These are phyloP conservation scores for Paramormyrops hopkinsi DNA, from an alignment of 2,797 vertebrate species.

Conservation along the genomic window DNA sequence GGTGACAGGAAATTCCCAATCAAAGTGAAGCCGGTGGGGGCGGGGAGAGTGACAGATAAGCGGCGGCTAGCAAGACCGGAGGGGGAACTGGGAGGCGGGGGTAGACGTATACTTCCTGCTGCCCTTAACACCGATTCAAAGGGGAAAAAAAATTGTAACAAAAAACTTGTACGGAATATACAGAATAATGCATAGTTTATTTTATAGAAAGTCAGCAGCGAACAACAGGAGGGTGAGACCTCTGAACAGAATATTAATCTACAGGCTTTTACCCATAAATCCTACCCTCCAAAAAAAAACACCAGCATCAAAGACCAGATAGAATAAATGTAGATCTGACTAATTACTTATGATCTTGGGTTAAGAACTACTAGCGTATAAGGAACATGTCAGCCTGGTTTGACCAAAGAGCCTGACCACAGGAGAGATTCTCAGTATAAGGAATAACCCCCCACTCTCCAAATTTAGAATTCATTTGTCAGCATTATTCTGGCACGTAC, in stretches of 20 bases:
- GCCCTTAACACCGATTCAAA: not conserved
- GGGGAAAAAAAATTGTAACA: not conserved
- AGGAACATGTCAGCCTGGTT: not conserved
- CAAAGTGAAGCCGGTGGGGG: conserved; percentile 8
- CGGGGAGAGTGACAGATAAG: not conserved
- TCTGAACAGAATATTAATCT: not conserved
- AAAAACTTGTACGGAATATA: not conserved
- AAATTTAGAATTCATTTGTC: not conserved
- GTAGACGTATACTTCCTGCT: not conserved
- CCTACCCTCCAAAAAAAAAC: not conserved
- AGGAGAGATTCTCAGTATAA: not conserved
- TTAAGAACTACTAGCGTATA: not conserved
- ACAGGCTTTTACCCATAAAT: not conserved
- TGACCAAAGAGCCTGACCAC: not conserved
- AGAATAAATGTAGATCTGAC: not conserved
- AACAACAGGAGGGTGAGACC: not conserved
- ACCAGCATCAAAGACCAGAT: not conserved
- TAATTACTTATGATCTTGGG: not conserved
- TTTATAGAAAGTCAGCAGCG: not conserved
- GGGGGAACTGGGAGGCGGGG: not conserved
- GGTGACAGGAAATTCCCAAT: conserved; percentile 61
- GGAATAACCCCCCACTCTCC: not conserved
- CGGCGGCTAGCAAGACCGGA: not conserved
- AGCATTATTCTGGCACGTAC: not conserved
- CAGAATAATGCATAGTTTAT: not conserved